These are phyloP conservation scores for Eulithis prunata DNA, from an alignment of 2,888 invertebrate species.

Conservation along the genomic window DNA sequence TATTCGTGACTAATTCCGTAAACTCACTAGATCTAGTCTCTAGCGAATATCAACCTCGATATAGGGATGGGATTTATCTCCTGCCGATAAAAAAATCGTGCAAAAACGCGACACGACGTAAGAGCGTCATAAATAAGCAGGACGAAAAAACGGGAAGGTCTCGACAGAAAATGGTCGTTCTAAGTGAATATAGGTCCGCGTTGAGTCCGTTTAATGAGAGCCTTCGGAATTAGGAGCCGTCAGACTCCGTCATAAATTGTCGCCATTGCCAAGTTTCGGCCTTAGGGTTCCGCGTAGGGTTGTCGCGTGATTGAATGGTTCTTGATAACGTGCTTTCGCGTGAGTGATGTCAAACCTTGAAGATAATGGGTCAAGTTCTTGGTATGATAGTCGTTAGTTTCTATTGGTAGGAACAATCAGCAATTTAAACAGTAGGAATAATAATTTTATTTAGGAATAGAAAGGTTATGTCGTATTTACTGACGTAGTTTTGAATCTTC, in stretches of 20 bases:
- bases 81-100: slow-evolving; percentile 28
- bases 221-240: slow-evolving; percentile 72
- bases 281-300: slow-evolving; percentile 37
- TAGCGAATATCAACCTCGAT: no score
- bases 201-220: slow-evolving; percentile 78
- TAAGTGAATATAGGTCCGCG: slow-evolving; percentile 75
- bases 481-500: no score
- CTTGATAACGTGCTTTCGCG: background rate
- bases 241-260: slow-evolving; percentile 79
- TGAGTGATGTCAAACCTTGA: slow-evolving; percentile 9
- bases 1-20: no score
- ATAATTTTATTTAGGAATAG: no score
- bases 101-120: slow-evolving; percentile 38
- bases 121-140: slow-evolving; percentile 51
- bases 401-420: background rate
- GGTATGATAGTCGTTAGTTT: background rate
- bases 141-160: slow-evolving; percentile 42
- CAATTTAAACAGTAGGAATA: no score
- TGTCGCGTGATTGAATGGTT: slow-evolving; percentile 26
- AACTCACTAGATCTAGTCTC: no score
- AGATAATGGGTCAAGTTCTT: slow-evolving; percentile 2
- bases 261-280: slow-evolving; percentile 58
- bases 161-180: slow-evolving; percentile 58
- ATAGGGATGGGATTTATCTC: background rate
- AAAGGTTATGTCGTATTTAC: no score